phyloP scores from a whole-genome alignment of 1,140 invertebrate species.

The Patella vulgata region DNA sequence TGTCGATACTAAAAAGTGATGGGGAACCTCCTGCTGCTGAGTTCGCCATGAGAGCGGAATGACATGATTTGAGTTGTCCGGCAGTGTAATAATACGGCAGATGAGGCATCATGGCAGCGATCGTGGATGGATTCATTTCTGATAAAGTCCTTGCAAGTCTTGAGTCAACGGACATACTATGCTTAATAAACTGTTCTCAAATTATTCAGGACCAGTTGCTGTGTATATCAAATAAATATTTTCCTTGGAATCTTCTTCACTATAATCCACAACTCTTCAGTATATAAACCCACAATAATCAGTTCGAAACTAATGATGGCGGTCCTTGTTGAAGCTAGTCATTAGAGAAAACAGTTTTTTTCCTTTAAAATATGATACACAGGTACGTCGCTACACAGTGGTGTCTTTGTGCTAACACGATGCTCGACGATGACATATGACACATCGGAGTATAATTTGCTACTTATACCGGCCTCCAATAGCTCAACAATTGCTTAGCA shows the following conservation, averaged over 20 bases:
- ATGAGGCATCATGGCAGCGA: slow-evolving; percentile 28
- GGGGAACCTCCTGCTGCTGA: slow-evolving; percentile 19
- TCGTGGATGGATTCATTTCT: slow-evolving; percentile 13
- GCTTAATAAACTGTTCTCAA: not conserved
- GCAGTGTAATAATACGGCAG: slow-evolving; percentile 42
- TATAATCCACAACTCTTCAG: not conserved
- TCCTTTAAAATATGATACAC: too few species aligned
- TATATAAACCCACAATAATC: not conserved
- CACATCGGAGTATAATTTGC: not conserved
- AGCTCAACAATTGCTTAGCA: slow-evolving; percentile 5
- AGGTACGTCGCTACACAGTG: too few species aligned
- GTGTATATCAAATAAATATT: not conserved
- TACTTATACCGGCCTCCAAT: not conserved
- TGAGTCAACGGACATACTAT: slow-evolving; percentile 22
- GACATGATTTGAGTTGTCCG: slow-evolving; percentile 38
- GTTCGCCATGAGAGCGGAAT: slow-evolving; percentile 30
- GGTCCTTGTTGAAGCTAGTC: not conserved
- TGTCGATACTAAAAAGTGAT: slow-evolving; percentile 52
- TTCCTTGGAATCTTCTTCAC: not conserved
- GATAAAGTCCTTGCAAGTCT: slow-evolving; percentile 12
- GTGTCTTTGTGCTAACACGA: too few species aligned
- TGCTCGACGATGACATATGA: not conserved
- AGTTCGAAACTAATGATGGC: not conserved
- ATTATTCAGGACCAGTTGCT: not conserved
- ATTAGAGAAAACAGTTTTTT: not conserved